Evolutionary conservation across 2,888 invertebrate genomes (phyloP).

Genomic region (Operophtera brumata): DNA sequence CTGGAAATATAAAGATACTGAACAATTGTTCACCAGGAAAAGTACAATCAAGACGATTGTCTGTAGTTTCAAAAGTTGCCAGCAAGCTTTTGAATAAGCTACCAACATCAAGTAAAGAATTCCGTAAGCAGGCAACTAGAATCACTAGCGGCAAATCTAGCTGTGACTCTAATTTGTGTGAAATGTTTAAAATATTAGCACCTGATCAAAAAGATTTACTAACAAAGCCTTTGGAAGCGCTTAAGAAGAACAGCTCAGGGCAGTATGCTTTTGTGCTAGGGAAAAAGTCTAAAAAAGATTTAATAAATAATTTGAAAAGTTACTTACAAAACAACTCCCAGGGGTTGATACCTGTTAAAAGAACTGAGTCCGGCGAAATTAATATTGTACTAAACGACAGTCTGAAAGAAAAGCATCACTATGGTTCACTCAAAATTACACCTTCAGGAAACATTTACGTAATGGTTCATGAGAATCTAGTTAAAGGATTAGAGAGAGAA

Average conservation of each 20-base stretch:
- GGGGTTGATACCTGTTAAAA: conserved; percentile 45
- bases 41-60: neutral
- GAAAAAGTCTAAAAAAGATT: conserved; percentile 50
- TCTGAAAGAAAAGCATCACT: conserved; percentile 30
- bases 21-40: conserved; percentile 13
- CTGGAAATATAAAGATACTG: conserved; percentile 54
- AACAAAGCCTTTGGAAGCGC: conserved; percentile 33
- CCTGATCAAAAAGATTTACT: conserved; percentile 34
- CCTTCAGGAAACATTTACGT: conserved; percentile 56
- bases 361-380: conserved; percentile 48
- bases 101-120: conserved; percentile 24
- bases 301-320: conserved; percentile 50
- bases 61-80: conserved; percentile 30
- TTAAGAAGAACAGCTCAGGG: conserved; percentile 50
- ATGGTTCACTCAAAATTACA: conserved; percentile 54
- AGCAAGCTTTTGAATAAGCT: conserved; percentile 37
- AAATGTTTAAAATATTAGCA: conserved; percentile 38
- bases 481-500: conserved; percentile 31
- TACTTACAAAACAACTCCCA: conserved; percentile 42
- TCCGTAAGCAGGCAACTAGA: conserved; percentile 20
- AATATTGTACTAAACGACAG: conserved; percentile 43
- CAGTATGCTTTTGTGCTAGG: conserved; percentile 49
- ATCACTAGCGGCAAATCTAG: conserved; percentile 34
- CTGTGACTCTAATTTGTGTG: conserved; percentile 48
- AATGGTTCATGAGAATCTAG: conserved; percentile 41